These are phyloP conservation scores for Amblyjoppa fuscipennis DNA, from an alignment of 2,888 invertebrate genomes.

Conservation along the genomic window DNA sequence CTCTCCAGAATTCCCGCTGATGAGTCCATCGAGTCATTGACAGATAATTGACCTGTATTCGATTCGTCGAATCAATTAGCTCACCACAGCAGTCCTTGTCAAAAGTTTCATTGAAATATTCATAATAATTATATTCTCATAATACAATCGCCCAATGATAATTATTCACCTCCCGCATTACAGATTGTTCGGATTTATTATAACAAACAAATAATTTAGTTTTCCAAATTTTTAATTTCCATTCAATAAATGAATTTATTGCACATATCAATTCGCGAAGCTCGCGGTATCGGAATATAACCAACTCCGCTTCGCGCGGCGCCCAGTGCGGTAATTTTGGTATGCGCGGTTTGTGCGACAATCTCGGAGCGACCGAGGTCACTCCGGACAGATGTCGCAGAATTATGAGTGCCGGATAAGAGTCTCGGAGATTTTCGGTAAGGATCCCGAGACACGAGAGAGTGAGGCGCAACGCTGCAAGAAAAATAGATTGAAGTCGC, in stretches of 20 bases:
- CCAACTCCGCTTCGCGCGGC: background rate
- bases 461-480: background rate
- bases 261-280: background rate
- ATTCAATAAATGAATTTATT: background rate
- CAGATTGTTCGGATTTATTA: background rate
- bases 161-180: background rate
- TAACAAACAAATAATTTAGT: background rate
- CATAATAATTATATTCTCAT: background rate
- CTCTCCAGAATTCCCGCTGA: slow-evolving; percentile 19
- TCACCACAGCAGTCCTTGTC: background rate
- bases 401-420: slow-evolving; percentile 39
- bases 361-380: slow-evolving; percentile 39
- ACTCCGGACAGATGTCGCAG: slow-evolving; percentile 41
- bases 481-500: slow-evolving; percentile 1
- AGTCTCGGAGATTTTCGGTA: slow-evolving; percentile 6
- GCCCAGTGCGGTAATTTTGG: slow-evolving; percentile 1
- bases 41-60: slow-evolving; percentile 40
- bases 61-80: slow-evolving; percentile 18
- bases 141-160: background rate
- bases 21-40: slow-evolving; percentile 10
- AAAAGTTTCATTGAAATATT: too few relatives aligned
- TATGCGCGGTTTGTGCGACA: slow-evolving; percentile 24
- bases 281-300: background rate
- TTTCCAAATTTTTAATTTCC: background rate
- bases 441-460: background rate